These are phyloP conservation scores for Drosophila mettleri DNA, from an alignment of 2,888 invertebrate species.

Conservation along the genomic window DNA sequence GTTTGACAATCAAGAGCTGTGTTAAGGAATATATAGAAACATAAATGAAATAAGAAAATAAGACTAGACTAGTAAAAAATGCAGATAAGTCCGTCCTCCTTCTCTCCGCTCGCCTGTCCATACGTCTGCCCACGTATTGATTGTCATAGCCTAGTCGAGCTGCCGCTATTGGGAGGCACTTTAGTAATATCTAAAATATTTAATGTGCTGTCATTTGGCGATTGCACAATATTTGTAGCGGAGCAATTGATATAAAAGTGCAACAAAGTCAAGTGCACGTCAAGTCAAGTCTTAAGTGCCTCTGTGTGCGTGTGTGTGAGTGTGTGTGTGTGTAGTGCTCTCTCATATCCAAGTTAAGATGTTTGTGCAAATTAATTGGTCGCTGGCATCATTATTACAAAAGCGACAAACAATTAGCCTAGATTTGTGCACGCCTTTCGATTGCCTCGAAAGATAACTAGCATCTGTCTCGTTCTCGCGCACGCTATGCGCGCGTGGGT, in stretches of 20 bases:
- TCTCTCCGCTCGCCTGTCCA: no score
- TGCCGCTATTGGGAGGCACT: no score
- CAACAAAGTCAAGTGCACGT: slow-evolving; percentile 21
- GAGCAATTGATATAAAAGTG: background rate
- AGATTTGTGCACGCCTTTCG: slow-evolving; percentile 60
- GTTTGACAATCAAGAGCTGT: no score
- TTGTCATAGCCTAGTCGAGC: no score
- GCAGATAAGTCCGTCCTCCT: no score
- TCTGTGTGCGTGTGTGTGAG: background rate
- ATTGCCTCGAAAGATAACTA: slow-evolving; percentile 19
- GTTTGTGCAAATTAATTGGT: slow-evolving; percentile 83
- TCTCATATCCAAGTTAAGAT: slow-evolving; percentile 73
- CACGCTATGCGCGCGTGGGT: background rate
- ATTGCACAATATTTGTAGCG: background rate
- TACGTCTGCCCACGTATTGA: no score
- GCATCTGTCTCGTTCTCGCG: slow-evolving; percentile 7
- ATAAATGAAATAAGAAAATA: no score
- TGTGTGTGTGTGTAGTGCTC: slow-evolving; percentile 26
- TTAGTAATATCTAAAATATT: no score
- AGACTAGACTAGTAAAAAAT: no score
- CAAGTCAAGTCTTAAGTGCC: slow-evolving; percentile 10
- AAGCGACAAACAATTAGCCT: slow-evolving; percentile 82
- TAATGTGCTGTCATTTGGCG: background rate
- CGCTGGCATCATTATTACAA: slow-evolving; percentile 81
- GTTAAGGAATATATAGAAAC: no score